Conservation (phyloP, 2,113 vertebrate species). For the Lophotis ruficrista region DNA sequence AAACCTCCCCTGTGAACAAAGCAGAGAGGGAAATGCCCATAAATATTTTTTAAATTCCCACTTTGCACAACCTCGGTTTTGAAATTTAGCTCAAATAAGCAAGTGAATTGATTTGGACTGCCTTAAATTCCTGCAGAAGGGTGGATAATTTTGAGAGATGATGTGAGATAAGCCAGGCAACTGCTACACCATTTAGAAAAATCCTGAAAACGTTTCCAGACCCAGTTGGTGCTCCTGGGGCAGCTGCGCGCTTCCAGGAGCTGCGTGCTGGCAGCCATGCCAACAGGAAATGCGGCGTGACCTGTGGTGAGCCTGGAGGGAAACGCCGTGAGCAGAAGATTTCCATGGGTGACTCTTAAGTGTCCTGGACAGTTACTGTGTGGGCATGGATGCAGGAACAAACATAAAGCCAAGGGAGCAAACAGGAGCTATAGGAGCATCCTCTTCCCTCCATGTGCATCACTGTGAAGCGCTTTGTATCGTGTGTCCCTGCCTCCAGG, state of each 20-base stretch:
- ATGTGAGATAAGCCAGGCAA: neutral
- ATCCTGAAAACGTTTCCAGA: constrained; percentile 9
- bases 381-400: neutral
- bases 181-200: neutral
- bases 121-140: neutral
- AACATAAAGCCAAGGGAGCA: neutral
- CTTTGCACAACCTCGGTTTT: neutral
- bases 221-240: neutral
- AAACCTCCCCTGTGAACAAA: neutral
- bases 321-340: neutral
- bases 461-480: neutral
- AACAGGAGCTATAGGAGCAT: neutral
- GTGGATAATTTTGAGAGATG: neutral
- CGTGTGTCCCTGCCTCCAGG: fast-evolving
- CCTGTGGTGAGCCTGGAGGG: neutral
- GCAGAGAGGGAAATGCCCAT: neutral
- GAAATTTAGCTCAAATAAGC: neutral
- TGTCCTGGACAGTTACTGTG: neutral
- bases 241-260: neutral
- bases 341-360: neutral
- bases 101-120: neutral
- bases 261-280: neutral
- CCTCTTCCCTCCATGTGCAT: fast-evolving
- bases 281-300: constrained; percentile 42
- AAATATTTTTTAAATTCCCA: neutral